A percentile compares a stretch with the other conserved stretches of the same genome.
Evolutionary conservation across 2,113 vertebrate genomes (phyloP).

Genomic region (Limanda limanda): DNA sequence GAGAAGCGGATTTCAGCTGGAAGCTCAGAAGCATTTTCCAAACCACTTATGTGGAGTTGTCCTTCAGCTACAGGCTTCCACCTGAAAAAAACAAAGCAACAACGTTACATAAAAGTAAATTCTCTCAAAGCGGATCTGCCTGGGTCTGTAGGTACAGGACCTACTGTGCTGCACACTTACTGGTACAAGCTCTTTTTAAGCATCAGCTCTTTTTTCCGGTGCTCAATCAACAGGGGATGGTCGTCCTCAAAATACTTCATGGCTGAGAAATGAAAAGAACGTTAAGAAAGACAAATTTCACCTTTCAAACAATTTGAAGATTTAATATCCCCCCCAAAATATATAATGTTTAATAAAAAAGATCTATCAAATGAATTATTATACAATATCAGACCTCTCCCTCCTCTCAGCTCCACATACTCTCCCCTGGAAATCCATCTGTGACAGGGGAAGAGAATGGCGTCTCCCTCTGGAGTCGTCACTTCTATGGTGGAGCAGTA

Average conservation of each 20-base stretch:
- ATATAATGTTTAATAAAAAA: too few relatives aligned
- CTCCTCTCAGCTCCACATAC: constrained; percentile 69
- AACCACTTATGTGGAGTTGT: constrained; percentile 19
- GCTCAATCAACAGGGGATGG: constrained; percentile 43
- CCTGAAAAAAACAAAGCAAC: constrained; percentile 27
- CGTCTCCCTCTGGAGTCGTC: constrained; percentile 61
- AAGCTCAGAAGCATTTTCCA: not conserved
- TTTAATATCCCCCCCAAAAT: not conserved
- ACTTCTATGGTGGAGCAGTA: constrained; percentile 75
- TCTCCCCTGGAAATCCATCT: constrained; percentile 75
- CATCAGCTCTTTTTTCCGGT: constrained; percentile 55
- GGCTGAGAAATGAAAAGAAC: constrained; percentile 35
- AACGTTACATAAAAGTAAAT: not conserved
- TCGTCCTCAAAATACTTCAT: constrained; percentile 62
- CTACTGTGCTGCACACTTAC: constrained; percentile 40
- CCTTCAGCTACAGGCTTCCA: constrained; percentile 40
- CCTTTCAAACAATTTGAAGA: not conserved
- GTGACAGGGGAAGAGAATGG: constrained; percentile 76
- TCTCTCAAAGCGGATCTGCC: not conserved
- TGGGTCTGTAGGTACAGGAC: not conserved
- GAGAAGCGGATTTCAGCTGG: constrained; percentile 49
- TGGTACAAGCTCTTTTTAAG: constrained; percentile 49
- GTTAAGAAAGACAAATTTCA: not conserved
- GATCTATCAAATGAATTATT: too few relatives aligned
- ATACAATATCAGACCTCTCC: constrained; percentile 63